Evolutionary conservation across 1,140 invertebrate species (phyloP), one percentile per base, ranked within the genome.

Genomic region (Drosophila kepulauana): DNA sequence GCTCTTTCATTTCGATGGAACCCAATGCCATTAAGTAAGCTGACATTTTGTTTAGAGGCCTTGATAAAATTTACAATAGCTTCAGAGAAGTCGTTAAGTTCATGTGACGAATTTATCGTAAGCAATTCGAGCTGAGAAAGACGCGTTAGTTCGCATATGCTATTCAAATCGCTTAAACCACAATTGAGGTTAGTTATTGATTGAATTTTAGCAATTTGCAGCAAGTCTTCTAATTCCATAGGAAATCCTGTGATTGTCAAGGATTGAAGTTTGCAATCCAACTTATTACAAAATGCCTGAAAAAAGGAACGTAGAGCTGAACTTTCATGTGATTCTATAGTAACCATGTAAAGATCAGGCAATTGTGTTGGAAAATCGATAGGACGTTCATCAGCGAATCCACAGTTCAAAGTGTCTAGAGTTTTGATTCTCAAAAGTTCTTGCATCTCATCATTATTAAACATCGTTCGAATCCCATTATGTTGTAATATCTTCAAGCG

Each of bases 351-450:
- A 11, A 56, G 3, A 20, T 66, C 1, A 5, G 51, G 5, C 38
- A 66, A n/a, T 33, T 33, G 51, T 45, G 16, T 11, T 43, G 49
- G 49, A 1, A 54, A n/a, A 16, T 65, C 38, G 11, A 54, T 65
- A 1, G 38, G 0, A 33, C 5, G 3, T 0, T 5, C 4, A 54
- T 54, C 35, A 10, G 7, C 1, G 48, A 52, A 28, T 13, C 25
- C 7, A 15, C 33, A 64, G 3, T 45, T 10, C 10, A 54, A n/a
- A 41, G n/a, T 10, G 15, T 46, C 5, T 0, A 65, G 15, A 4
- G 38, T 33, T 33, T 35, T 45, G 8, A 65, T 56, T 15, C 56
- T 54, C 8, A 65, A 5, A n/a, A 65, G 5, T 28, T 45, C 49
- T 1, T 45, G 13, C 0, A 65, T n/a, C 13, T 65, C 63, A 3